These are phyloP conservation scores for Cotesia vestalis DNA, from an alignment of 1,140 invertebrate genomes.

Conservation along the genomic window DNA sequence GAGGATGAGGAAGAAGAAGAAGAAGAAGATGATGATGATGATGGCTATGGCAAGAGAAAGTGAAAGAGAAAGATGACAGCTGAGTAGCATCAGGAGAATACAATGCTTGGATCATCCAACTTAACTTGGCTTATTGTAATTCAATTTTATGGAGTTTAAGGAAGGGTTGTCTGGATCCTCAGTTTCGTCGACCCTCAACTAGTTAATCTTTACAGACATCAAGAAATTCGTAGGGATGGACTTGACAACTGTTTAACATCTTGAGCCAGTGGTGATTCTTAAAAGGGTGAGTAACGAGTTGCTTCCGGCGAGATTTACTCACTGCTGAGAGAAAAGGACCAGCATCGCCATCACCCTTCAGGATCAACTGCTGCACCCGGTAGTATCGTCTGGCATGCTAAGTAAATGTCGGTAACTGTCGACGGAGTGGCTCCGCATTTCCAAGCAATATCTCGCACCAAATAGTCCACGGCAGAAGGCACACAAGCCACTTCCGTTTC, in stretches of 20 bases:
- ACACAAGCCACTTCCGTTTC: slow-evolving; percentile 38
- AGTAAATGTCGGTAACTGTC: slow-evolving; percentile 52
- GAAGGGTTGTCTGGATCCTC: slow-evolving; percentile 8
- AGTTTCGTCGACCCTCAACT: not conserved
- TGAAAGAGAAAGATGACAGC: slow-evolving; percentile 46
- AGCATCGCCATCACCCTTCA: too few relatives aligned
- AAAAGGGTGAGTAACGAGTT: not conserved
- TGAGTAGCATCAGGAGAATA: slow-evolving; percentile 46
- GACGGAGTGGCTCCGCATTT: slow-evolving; percentile 45
- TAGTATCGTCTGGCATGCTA: slow-evolving; percentile 41
- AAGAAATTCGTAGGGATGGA: slow-evolving; percentile 50
- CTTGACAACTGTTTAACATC: slow-evolving; percentile 61
- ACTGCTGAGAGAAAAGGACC: slow-evolving; percentile 6
- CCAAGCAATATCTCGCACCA: slow-evolving; percentile 54
- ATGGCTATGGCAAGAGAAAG: slow-evolving; percentile 23
- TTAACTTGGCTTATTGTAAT: slow-evolving; percentile 64
- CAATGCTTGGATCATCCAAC: slow-evolving; percentile 58
- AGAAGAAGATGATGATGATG: not conserved
- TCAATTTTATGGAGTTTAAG: slow-evolving; percentile 58
- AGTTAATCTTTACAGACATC: slow-evolving; percentile 36
- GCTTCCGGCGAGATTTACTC: slow-evolving; percentile 2
- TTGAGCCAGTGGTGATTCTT: slow-evolving; percentile 29
- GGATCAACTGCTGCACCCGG: too few relatives aligned
- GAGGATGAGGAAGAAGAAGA: slow-evolving; percentile 21
- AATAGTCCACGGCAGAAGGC: slow-evolving; percentile 51